These are phyloP conservation scores for Latrodectus geometricus DNA, from an alignment of 1,140 invertebrate genomes.

Conservation along the genomic window DNA sequence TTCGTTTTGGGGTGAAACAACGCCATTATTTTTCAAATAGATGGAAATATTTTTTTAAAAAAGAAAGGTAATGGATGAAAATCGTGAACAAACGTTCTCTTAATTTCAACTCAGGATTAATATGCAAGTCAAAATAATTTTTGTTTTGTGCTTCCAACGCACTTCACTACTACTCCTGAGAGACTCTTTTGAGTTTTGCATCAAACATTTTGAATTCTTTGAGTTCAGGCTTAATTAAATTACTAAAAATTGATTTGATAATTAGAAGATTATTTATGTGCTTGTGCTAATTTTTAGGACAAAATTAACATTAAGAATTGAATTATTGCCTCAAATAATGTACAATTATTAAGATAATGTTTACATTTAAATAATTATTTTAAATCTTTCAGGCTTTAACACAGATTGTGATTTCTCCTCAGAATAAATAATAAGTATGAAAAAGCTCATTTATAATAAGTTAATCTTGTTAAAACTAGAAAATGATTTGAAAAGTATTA, in stretches of 20 bases:
- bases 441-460: background rate
- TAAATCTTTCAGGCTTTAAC: background rate
- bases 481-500: background rate
- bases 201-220: background rate
- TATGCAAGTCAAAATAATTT: conserved; percentile 4
- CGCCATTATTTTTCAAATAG: no score
- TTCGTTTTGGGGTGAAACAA: no score
- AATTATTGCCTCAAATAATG: background rate
- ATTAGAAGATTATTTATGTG: background rate
- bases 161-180: background rate
- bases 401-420: background rate
- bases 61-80: background rate
- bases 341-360: background rate
- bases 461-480: background rate
- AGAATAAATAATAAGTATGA: background rate
- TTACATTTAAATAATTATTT: background rate
- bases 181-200: conserved; percentile 7
- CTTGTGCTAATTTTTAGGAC: background rate
- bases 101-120: background rate
- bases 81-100: background rate
- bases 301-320: background rate
- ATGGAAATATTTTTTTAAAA: conserved; percentile 2
- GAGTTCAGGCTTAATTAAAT: background rate
- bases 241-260: background rate
- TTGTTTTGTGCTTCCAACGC: background rate